phyloP scores from a whole-genome alignment of 2,797 vertebrate genomes.

The Peromyscus attwateri region DNA sequence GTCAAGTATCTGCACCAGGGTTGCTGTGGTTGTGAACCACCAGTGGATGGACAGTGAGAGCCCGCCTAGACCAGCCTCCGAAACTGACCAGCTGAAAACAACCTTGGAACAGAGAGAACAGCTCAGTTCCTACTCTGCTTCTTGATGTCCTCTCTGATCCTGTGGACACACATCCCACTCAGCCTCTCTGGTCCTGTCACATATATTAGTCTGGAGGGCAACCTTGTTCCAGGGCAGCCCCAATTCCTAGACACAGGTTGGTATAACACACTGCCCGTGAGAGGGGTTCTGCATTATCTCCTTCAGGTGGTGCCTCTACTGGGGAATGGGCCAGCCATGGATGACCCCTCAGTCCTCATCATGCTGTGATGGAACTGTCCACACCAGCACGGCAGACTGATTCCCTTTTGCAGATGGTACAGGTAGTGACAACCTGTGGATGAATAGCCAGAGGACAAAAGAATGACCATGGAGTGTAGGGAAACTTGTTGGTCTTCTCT shows the following conservation, averaged over 20 bases:
- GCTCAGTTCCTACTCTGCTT: neutral
- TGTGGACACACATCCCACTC: neutral
- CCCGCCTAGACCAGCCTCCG: neutral
- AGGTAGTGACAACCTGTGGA: neutral
- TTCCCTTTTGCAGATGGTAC: neutral
- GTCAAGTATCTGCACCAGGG: neutral
- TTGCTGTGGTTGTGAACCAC: neutral
- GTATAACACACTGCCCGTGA: too few species aligned
- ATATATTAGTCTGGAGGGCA: neutral
- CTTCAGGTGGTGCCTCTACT: neutral
- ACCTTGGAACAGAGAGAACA: neutral
- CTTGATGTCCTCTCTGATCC: too few species aligned
- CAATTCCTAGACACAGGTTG: neutral
- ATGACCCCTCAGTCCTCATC: neutral
- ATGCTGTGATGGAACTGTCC: neutral
- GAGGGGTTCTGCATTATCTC: neutral
- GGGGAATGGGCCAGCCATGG: too few species aligned
- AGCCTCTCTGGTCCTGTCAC: neutral
- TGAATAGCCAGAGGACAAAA: neutral
- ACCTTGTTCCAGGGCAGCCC: too few species aligned
- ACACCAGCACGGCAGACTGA: neutral
- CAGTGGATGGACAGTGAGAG: too few species aligned
- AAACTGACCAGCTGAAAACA: neutral
- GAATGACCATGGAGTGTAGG: neutral
- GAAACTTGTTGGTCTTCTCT: neutral